These are phyloP conservation scores for Coregonus sp. DNA, from an alignment of 2,797 vertebrate genomes.

Conservation along the genomic window DNA sequence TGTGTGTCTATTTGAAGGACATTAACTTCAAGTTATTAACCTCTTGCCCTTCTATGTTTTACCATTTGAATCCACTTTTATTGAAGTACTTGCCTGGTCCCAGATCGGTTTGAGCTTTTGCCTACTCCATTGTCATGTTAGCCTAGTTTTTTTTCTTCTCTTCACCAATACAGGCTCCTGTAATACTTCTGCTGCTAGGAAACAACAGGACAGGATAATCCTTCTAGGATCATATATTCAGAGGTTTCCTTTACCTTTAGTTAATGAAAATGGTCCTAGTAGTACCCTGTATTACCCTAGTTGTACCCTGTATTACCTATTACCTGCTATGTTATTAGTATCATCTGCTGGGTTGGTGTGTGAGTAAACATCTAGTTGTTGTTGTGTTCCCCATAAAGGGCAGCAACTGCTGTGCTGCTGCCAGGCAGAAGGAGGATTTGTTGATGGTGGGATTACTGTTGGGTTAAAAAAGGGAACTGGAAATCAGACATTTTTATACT, in stretches of 20 bases:
- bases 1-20: no score
- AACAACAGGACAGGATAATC: not conserved
- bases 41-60: not conserved
- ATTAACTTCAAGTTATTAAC: no score
- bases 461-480: slow-evolving; percentile 13
- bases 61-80: no score
- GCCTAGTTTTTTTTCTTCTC: not conserved
- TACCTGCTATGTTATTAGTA: not conserved
- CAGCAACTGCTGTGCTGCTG: slow-evolving; percentile 69
- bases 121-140: not conserved
- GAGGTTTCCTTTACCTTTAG: not conserved
- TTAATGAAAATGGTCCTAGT: not conserved
- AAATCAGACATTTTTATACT: not conserved
- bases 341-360: slow-evolving; percentile 33
- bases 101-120: not conserved
- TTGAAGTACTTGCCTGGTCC: not conserved
- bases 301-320: no score
- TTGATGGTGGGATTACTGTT: slow-evolving; percentile 64
- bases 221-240: not conserved
- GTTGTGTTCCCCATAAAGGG: slow-evolving; percentile 65
- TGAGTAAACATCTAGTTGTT: slow-evolving; percentile 54
- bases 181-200: not conserved
- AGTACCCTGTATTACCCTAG: not conserved
- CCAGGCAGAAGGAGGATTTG: slow-evolving; percentile 67
- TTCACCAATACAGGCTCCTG: not conserved